A percentile compares a stretch with the other conserved stretches of the same genome.
These are phyloP conservation scores for Stenichneumon culpator DNA, from an alignment of 2,888 invertebrate genomes.

Conservation along the genomic window DNA sequence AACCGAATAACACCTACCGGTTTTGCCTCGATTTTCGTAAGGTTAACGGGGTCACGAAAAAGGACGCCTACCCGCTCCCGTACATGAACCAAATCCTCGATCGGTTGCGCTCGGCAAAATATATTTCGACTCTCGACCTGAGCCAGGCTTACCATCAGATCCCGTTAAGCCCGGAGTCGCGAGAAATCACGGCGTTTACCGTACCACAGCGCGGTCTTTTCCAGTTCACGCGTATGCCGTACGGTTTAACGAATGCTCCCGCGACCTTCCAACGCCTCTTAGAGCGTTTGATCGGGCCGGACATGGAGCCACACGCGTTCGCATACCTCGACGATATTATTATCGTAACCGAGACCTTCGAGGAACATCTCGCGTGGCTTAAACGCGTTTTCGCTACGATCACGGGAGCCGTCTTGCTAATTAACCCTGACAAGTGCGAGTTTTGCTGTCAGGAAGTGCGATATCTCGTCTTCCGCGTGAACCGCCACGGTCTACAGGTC, in stretches of 20 bases:
- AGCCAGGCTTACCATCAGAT: constrained; percentile 68
- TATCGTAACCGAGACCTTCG: constrained; percentile 51
- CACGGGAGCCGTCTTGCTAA: constrained; percentile 61
- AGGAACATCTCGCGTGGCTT: constrained; percentile 68
- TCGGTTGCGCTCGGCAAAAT: constrained; percentile 54
- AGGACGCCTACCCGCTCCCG: constrained; percentile 68
- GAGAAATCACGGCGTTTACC: constrained; percentile 75
- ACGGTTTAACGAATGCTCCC: constrained; percentile 72
- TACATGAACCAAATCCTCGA: constrained; percentile 58
- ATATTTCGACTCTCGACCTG: constrained; percentile 57
- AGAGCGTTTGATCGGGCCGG: constrained; percentile 72
- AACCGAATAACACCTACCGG: constrained; percentile 54
- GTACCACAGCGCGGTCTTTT: constrained; percentile 73
- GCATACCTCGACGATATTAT: constrained; percentile 67
- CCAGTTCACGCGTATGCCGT: constrained; percentile 75
- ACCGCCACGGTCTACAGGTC: background rate
- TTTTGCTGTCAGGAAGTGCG: constrained; percentile 66
- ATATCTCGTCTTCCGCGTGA: constrained; percentile 52
- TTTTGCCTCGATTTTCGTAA: constrained; percentile 67
- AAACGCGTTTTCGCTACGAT: constrained; percentile 59
- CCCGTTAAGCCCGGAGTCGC: constrained; percentile 46
- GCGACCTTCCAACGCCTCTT: constrained; percentile 76
- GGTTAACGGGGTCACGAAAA: constrained; percentile 54
- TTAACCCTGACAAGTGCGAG: constrained; percentile 70
- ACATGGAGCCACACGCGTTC: constrained; percentile 52